Conservation (phyloP, 2,888 invertebrate species). For the Euzophera pinguis region DNA sequence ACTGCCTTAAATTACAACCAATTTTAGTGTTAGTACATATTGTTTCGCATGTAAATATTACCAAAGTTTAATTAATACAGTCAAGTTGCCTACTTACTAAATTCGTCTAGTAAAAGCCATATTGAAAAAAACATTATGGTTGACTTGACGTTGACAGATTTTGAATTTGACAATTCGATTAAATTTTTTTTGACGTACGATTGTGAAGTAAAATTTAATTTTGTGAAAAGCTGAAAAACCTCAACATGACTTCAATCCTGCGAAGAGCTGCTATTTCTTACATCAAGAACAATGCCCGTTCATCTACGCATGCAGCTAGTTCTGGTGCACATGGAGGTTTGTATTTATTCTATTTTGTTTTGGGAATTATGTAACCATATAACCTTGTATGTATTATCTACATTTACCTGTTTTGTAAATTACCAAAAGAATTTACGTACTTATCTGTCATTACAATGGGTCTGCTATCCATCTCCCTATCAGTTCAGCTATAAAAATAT, state of each 20-base stretch:
- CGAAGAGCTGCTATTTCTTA: slow-evolving; percentile 65
- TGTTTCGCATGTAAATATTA: too few relatives aligned
- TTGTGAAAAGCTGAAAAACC: slow-evolving; percentile 13
- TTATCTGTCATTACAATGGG: too few relatives aligned
- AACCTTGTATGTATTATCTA: slow-evolving; percentile 43
- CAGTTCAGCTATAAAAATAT: too few relatives aligned
- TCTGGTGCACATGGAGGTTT: slow-evolving; percentile 73
- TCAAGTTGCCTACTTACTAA: too few relatives aligned
- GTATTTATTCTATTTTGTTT: slow-evolving; percentile 19
- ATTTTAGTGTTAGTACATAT: too few relatives aligned
- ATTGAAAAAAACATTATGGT: too few relatives aligned
- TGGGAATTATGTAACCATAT: slow-evolving; percentile 67
- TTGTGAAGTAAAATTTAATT: slow-evolving; percentile 6
- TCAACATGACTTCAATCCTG: slow-evolving; percentile 71
- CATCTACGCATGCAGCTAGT: slow-evolving; percentile 58
- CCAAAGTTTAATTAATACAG: too few relatives aligned
- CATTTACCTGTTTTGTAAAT: background rate
- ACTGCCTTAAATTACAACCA: too few relatives aligned
- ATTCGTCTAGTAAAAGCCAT: too few relatives aligned
- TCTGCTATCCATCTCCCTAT: too few relatives aligned
- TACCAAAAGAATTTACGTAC: background rate
- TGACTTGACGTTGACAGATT: background rate
- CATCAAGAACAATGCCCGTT: slow-evolving; percentile 65
- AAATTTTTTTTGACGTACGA: background rate
- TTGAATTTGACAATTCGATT: slow-evolving; percentile 11